phyloP scores from a whole-genome alignment of 2,113 vertebrate genomes.

The Phyllostomus hastatus region DNA sequence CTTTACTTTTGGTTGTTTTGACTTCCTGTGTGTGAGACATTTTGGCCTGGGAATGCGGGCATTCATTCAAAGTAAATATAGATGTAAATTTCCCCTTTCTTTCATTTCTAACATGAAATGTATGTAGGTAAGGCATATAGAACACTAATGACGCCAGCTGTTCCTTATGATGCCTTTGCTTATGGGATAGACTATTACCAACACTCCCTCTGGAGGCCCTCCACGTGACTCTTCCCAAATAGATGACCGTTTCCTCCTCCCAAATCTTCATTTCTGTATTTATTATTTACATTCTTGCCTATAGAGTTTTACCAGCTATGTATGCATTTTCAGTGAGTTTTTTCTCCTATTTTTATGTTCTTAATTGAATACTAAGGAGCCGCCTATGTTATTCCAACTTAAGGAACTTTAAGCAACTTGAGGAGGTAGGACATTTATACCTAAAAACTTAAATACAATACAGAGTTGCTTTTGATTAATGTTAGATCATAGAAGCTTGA shows the following conservation, averaged over 20 bases:
- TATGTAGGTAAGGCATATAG: background rate
- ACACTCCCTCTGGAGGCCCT: background rate
- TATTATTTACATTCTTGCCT: background rate
- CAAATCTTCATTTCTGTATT: background rate
- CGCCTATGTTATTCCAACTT: background rate
- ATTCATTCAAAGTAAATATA: background rate
- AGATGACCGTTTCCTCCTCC: background rate
- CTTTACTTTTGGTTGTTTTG: background rate
- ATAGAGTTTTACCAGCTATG: background rate
- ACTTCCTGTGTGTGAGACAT: background rate
- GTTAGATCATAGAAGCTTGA: background rate
- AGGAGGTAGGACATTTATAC: background rate
- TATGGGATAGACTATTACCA: background rate
- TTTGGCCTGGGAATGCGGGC: background rate
- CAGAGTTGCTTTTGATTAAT: background rate
- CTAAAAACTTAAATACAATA: background rate
- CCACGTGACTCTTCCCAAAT: background rate
- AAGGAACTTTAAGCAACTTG: background rate
- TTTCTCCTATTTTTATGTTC: background rate
- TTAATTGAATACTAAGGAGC: background rate
- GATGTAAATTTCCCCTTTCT: background rate
- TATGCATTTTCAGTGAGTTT: background rate
- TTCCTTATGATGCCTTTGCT: background rate
- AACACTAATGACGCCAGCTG: background rate
- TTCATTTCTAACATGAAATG: background rate